phyloP scores from a whole-genome alignment of 1,140 invertebrate genomes.

The Saccostrea cuccullata region DNA sequence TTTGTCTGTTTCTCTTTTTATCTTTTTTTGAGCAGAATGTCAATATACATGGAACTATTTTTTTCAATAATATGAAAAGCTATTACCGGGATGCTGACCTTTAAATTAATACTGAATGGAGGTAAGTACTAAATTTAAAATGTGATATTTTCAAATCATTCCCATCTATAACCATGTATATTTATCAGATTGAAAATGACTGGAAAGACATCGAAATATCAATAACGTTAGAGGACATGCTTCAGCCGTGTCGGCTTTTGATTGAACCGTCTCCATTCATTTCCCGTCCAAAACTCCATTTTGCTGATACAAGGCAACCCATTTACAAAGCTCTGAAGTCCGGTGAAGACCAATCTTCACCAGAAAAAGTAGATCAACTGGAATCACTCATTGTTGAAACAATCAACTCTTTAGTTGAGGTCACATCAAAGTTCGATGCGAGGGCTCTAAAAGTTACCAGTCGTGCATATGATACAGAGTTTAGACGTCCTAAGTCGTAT shows the following conservation, averaged over 20 bases:
- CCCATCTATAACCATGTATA: not conserved
- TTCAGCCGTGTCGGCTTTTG: not conserved
- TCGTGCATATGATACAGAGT: not conserved
- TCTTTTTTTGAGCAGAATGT: not conserved
- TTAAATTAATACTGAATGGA: no score
- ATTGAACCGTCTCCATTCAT: not conserved
- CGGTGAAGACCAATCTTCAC: not conserved
- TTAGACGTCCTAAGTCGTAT: not conserved
- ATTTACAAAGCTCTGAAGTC: not conserved
- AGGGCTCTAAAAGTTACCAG: not conserved
- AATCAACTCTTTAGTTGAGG: not conserved
- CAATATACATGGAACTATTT: no score
- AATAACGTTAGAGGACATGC: not conserved
- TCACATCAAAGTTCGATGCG: not conserved
- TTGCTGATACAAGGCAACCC: not conserved
- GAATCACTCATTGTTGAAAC: not conserved
- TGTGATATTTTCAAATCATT: no score
- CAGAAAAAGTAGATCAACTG: not conserved
- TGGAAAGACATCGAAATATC: not conserved
- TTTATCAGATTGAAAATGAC: slow-evolving; percentile 1
- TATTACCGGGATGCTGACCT: no score
- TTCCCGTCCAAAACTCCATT: slow-evolving; percentile 12
- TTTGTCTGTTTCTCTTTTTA: not conserved
- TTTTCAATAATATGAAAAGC: no score
- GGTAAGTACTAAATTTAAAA: no score